These are phyloP conservation scores for Lydus trimaculatus DNA, from an alignment of 2,888 invertebrate genomes.

Conservation along the genomic window DNA sequence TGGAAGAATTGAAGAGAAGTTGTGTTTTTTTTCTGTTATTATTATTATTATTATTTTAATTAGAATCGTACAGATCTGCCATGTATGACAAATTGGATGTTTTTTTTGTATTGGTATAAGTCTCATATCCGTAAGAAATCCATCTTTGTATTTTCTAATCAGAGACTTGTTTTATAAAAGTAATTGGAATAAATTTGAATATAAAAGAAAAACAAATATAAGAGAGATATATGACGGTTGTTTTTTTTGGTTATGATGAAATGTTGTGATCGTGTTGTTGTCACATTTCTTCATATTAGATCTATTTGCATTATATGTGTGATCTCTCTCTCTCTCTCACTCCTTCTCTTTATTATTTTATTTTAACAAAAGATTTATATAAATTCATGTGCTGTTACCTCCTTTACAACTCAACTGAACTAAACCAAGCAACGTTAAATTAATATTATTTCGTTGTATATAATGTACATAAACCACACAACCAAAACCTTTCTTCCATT, in stretches of 20 bases:
- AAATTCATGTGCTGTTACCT: conserved; percentile 12
- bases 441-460: conserved; percentile 20
- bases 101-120: not conserved
- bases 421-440: conserved; percentile 15
- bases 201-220: not conserved
- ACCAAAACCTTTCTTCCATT: conserved; percentile 32
- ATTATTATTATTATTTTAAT: not conserved
- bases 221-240: not conserved
- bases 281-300: not conserved
- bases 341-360: conserved; percentile 2
- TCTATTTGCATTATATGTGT: not conserved
- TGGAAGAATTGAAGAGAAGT: not conserved
- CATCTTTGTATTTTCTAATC: conserved; percentile 5
- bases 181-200: conserved; percentile 2
- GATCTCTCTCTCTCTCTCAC: not conserved
- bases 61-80: not conserved
- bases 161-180: not conserved
- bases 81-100: not conserved
- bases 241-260: not conserved
- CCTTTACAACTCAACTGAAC: conserved; percentile 8
- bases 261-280: not conserved
- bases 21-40: not conserved
- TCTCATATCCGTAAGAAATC: not conserved
- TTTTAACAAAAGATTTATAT: conserved; percentile 12
- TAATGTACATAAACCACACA: not conserved